Evolutionary conservation across 1,140 invertebrate species (phyloP).

Genomic region (Adoxophyes honmai): DNA sequence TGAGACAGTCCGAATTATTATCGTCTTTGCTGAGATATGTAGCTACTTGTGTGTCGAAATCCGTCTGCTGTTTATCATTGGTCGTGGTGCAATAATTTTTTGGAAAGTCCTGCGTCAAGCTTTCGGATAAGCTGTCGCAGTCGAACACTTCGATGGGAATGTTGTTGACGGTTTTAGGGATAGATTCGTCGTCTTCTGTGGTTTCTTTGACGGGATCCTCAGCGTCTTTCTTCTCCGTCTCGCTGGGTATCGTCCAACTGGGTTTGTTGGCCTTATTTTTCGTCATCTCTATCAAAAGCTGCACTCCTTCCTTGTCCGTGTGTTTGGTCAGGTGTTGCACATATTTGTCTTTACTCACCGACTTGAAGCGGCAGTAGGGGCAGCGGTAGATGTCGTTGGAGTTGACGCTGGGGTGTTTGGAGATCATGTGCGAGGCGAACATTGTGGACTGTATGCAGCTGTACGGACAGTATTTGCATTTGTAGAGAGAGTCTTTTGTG

Average conservation of each 20-base stretch:
- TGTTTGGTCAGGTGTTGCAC: slow-evolving; percentile 63
- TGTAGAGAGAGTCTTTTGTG: slow-evolving; percentile 84
- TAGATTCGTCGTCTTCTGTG: slow-evolving; percentile 36
- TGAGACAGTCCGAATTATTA: slow-evolving; percentile 63
- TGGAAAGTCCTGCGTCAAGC: slow-evolving; percentile 48
- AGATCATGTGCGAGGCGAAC: slow-evolving; percentile 80
- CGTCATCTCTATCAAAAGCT: slow-evolving; percentile 54
- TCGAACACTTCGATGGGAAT: slow-evolving; percentile 69
- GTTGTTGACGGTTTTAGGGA: slow-evolving; percentile 44
- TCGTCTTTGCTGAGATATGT: slow-evolving; percentile 62
- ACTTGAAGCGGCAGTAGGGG: slow-evolving; percentile 75
- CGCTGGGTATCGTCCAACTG: slow-evolving; percentile 65
- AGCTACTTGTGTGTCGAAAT: slow-evolving; percentile 44
- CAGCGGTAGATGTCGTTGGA: slow-evolving; percentile 74
- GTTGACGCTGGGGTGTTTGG: slow-evolving; percentile 76
- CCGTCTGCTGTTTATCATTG: slow-evolving; percentile 31
- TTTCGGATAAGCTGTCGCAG: slow-evolving; percentile 61
- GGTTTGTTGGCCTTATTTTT: slow-evolving; percentile 43
- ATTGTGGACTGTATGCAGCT: slow-evolving; percentile 81
- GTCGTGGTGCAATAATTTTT: slow-evolving; percentile 50
- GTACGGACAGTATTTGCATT: slow-evolving; percentile 84
- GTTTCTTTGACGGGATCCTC: slow-evolving; percentile 27
- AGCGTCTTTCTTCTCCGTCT: slow-evolving; percentile 31
- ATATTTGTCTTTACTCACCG: slow-evolving; percentile 77
- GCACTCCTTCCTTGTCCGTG: slow-evolving; percentile 56